Base-by-base conservation (phyloP, 1,140 invertebrate genomes). In the Coelopa frigida region DNA sequence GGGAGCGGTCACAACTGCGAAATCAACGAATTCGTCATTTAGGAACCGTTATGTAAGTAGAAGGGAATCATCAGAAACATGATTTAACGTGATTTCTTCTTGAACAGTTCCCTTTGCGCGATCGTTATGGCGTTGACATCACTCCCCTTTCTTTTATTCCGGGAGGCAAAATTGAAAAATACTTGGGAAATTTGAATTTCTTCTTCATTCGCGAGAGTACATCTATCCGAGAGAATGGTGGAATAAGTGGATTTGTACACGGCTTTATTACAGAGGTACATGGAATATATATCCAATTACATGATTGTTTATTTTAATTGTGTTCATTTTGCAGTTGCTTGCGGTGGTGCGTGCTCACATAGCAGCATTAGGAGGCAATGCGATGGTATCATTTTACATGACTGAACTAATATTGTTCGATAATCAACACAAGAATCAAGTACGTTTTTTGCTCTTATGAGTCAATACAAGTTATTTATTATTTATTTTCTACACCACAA, bases 381-480 rank as follows among this genome's bases (percentile, higher is more conserved):
- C 91, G 1, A 83, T 98, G 75, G 85, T 94, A 0, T 85, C 91
- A 1, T 95, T 92, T 71, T 92, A 91, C 62, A 85, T 96, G 79
- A 89, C 83, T 4, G 88, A 96, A 70, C 85, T 89, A 55, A 82
- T 93, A 50, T 73, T 98, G 15, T 78, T 89, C 43, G 87, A 93
- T 71, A 95, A 90, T 71, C 83, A 89, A 48, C 91, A 96, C 66
- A 96, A 96, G 74, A 96, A 96, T 75, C 93, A 97, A 80, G 92
- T 94, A 70, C 48, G 8, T 40, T 22, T 14, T 12, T 14, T 47
- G 41, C 5, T 23, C 4, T 10, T 37, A 32, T 22, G 11, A 45
- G 44, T 49, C 38, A 35, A 18, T 12, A 3, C 18, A 44, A 33
- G 24, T 11, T 37, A 23, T 17, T 33, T 15, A 17, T 46, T 21